phyloP scores from a whole-genome alignment of 2,797 vertebrate species.

The Psittacula derbiana region DNA sequence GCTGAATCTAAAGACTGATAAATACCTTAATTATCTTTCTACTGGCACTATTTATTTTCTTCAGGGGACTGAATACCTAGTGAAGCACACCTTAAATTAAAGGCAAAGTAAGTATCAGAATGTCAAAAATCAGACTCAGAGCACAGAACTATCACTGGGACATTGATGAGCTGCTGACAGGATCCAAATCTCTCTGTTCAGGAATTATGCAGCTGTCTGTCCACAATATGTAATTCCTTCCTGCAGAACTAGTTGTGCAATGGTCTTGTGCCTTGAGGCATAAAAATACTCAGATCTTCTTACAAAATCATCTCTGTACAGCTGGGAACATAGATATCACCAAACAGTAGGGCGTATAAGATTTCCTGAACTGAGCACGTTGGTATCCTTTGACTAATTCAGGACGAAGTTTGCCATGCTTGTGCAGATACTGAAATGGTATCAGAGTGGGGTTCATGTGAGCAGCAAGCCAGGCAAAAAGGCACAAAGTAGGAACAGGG shows the following conservation, averaged over 20 bases:
- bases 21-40: not conserved
- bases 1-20: not conserved
- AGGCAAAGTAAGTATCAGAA: not conserved
- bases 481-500: not conserved
- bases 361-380: not conserved
- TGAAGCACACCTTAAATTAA: not conserved
- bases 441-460: not conserved
- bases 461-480: not conserved
- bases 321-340: not conserved
- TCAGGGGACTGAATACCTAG: not conserved
- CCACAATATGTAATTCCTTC: not conserved
- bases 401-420: not conserved
- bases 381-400: not conserved
- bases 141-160: not conserved
- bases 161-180: not conserved
- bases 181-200: not conserved
- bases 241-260: not conserved
- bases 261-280: not conserved
- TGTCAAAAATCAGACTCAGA: not conserved
- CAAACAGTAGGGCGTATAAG: not conserved
- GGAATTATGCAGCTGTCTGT: not conserved
- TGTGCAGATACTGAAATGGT: not conserved
- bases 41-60: not conserved
- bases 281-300: not conserved
- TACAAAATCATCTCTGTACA: fast-evolving